A percentile compares a stretch with the other conserved stretches of the same genome.
Conservation (phyloP, 1,140 invertebrate species). For the Ridgeia piscesae region DNA sequence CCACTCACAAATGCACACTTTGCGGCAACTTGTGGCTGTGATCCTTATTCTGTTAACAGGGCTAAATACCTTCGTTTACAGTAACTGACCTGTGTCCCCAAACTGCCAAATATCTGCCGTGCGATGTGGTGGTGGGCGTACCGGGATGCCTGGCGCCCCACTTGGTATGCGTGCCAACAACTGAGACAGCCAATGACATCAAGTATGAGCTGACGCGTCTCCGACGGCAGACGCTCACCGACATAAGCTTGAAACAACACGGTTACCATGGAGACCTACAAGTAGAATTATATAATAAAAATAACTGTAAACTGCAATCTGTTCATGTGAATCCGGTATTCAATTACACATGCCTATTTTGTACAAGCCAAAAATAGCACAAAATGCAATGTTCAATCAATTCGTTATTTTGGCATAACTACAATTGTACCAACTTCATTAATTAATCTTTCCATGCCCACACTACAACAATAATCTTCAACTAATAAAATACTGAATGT, state of each 20-base stretch:
- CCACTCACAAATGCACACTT: too few relatives aligned
- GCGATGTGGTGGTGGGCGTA: slow-evolving; percentile 60
- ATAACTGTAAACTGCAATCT: not conserved
- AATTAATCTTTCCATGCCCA: too few relatives aligned
- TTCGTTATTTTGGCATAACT: too few relatives aligned
- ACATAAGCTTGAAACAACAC: slow-evolving; percentile 80
- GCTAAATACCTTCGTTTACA: too few relatives aligned
- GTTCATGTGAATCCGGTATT: not conserved
- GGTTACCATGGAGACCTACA: slow-evolving; percentile 53
- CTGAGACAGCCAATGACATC: slow-evolving; percentile 66
- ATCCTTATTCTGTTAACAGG: too few relatives aligned
- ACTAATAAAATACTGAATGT: too few relatives aligned
- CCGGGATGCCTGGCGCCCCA: slow-evolving; percentile 80
- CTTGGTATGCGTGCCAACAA: slow-evolving; percentile 82
- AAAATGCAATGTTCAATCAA: too few relatives aligned
- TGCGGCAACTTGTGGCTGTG: too few relatives aligned
- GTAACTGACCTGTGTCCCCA: slow-evolving; percentile 36
- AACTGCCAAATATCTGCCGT: slow-evolving; percentile 40
- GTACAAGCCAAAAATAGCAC: too few relatives aligned
- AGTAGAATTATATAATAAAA: not conserved
- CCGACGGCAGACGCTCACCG: slow-evolving; percentile 62
- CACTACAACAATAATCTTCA: too few relatives aligned
- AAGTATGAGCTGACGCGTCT: slow-evolving; percentile 44
- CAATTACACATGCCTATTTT: too few relatives aligned
- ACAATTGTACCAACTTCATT: too few relatives aligned